These are phyloP conservation scores for Ophion ellenae DNA, from an alignment of 2,888 invertebrate species.

Conservation along the genomic window DNA sequence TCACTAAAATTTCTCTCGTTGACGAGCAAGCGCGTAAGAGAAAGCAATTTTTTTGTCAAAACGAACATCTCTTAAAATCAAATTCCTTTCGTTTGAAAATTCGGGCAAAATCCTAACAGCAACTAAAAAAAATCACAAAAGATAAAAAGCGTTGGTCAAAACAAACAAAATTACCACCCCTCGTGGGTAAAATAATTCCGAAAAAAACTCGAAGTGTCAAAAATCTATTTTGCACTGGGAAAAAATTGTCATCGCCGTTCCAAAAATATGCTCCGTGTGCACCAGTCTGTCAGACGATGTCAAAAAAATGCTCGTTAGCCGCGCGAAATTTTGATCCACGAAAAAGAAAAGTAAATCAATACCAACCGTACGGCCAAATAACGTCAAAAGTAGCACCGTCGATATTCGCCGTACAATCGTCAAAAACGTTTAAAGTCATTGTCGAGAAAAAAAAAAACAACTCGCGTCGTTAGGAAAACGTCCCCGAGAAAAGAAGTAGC, in stretches of 20 bases:
- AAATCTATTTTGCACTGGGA: not conserved
- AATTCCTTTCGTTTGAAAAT: not conserved
- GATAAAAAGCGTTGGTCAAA: no score
- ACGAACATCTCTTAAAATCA: not conserved
- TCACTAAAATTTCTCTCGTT: not conserved
- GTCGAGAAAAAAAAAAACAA: not conserved
- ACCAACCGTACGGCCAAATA: not conserved
- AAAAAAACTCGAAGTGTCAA: not conserved
- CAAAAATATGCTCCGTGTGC: not conserved
- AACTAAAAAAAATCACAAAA: not conserved
- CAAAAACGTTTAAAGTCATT: slow-evolving; percentile 23
- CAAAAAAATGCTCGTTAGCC: not conserved
- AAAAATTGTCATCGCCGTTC: not conserved
- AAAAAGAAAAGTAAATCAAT: not conserved
- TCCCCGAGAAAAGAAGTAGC: slow-evolving; percentile 38
- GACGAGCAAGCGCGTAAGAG: not conserved
- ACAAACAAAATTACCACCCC: not conserved
- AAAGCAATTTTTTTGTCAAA: not conserved
- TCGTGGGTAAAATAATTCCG: not conserved
- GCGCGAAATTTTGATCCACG: no score
- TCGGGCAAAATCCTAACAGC: not conserved
- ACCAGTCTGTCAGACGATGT: not conserved
- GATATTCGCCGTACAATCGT: not conserved
- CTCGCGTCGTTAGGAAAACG: not conserved
- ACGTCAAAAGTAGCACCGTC: not conserved